Evolutionary conservation across 2,888 invertebrate genomes (phyloP).

Genomic region (Digitonthophagus gazella): DNA sequence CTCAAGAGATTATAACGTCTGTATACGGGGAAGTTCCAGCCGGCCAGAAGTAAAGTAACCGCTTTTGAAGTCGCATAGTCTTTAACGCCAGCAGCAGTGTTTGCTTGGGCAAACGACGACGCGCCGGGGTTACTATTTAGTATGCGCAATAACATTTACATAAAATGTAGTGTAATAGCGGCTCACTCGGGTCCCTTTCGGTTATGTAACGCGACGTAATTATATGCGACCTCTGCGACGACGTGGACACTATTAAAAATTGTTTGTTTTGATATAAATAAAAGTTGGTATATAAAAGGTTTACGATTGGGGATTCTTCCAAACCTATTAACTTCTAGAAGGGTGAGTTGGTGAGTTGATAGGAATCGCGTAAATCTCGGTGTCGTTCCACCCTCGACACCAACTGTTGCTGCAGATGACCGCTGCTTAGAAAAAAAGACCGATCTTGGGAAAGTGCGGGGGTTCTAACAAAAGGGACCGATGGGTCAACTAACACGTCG

Average conservation of each 20-base stretch:
- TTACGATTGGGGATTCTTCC: no score
- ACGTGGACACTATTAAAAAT: background rate
- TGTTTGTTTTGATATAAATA: background rate
- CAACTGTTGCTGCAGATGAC: background rate
- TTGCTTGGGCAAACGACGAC: background rate
- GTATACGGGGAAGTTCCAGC: slow-evolving; percentile 26
- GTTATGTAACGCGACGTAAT: background rate
- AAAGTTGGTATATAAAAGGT: no score
- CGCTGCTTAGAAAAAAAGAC: slow-evolving; percentile 1
- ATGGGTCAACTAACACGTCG: slow-evolving; percentile 26
- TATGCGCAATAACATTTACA: slow-evolving; percentile 3
- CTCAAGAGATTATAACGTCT: slow-evolving; percentile 30
- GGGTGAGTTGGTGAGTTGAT: background rate
- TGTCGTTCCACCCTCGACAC: background rate
- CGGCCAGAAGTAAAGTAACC: slow-evolving; percentile 6
- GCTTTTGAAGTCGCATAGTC: background rate
- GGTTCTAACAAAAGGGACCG: slow-evolving; percentile 28
- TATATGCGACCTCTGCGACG: background rate
- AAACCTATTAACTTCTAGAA: background rate
- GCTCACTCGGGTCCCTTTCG: background rate
- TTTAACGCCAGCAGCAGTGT: background rate
- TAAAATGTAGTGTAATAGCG: slow-evolving; percentile 12
- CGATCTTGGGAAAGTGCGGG: slow-evolving; percentile 21
- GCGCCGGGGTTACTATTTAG: background rate
- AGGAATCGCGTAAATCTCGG: background rate